Evolutionary conservation across 2,113 vertebrate species (phyloP), one percentile per base, ranked within the genome.

Genomic region (Chunga burmeisteri): DNA sequence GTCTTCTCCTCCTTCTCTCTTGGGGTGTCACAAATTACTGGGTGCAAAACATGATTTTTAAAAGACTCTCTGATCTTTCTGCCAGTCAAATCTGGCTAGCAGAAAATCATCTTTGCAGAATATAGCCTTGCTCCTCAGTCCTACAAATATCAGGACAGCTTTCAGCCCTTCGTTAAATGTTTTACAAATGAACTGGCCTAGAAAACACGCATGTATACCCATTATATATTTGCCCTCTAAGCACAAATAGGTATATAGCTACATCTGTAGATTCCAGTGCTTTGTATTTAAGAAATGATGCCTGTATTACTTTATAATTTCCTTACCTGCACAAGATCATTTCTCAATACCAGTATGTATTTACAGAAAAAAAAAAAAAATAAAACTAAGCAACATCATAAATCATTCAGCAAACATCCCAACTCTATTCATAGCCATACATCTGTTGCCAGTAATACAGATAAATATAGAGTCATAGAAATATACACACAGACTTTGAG

Each of bases 391-490:
- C 83, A 97, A n/a, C 63, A 68, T 95, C 86, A 96, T 96, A 97
- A 97, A 96, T 95, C 95, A 96, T 96, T 97, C 95, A 97, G 93
- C 95, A 97, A 98, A 97, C 92, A 96, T 81, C 91, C 93, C 81
- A 91, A 20, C 68, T 98, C 97, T 98, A 98, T 98, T 98, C 98
- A 98, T 98, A 98, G 97, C 11, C 91, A 94, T 97, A 97, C 97
- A 97, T 98, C 98, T 98, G 98, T 97, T 98, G 95, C 97, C 97
- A 97, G 93, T 97, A 97, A 98, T 97, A 90, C 79, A 95, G 97
- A 98, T 98, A 98, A 98, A 98, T 98, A 98, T 98, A 98, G 97
- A 97, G 96, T 92, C 96, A 97, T 94, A 96, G 97, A 97, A 98
- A 98, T 97, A 98, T 91, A 98, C 96, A 97, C 96, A 97, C 94